Conservation (phyloP, 2,888 invertebrate species). For the Altica lythri region DNA sequence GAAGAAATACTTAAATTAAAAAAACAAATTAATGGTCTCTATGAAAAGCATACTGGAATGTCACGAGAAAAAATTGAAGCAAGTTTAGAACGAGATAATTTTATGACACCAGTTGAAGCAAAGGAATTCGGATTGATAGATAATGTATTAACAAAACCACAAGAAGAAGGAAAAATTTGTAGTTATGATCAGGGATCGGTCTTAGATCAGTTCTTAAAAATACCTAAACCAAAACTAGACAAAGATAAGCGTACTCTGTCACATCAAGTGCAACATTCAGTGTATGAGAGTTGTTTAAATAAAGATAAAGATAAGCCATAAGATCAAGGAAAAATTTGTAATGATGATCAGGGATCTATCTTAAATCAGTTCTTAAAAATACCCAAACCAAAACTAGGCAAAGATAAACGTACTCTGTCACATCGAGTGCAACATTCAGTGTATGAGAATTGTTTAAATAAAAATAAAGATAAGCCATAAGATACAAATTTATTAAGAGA, state of each 20-base stretch:
- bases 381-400: neutral
- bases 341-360: neutral
- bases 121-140: conserved; percentile 92
- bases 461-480: no score
- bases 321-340: conserved; percentile 18
- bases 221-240: neutral
- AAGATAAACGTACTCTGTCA: conserved; percentile 3
- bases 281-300: no score
- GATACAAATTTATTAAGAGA: no score
- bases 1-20: conserved; percentile 94
- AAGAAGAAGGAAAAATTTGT: conserved; percentile 23
- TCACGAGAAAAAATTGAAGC: conserved; percentile 64
- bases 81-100: conserved; percentile 91
- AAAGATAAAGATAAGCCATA: no score
- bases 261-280: no score
- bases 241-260: conserved; percentile 3
- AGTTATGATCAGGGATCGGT: neutral
- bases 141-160: conserved; percentile 65
- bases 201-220: neutral
- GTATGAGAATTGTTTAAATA: no score
- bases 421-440: no score
- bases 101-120: conserved; percentile 89
- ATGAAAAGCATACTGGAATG: conserved; percentile 79
- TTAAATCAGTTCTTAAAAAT: conserved; percentile 3
- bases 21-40: conserved; percentile 81